phyloP scores from a whole-genome alignment of 2,888 invertebrate genomes.

The Nephrotoma flavescens region DNA sequence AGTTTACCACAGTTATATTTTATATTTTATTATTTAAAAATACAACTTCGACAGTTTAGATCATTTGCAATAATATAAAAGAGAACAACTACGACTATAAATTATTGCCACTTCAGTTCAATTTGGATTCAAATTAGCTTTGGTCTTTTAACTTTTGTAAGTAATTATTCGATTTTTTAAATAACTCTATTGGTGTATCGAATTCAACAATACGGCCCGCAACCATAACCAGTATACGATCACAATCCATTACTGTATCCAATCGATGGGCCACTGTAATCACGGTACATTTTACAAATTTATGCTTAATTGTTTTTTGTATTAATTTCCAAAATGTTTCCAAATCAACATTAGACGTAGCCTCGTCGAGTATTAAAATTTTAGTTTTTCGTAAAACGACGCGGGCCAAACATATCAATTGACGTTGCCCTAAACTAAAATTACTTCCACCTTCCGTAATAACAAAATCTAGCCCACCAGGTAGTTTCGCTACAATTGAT shows the following conservation, averaged over 20 bases:
- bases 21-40: no score
- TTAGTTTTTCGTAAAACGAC: conserved; percentile 49
- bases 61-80: no score
- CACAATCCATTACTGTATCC: conserved; percentile 83
- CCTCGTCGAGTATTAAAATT: conserved; percentile 50
- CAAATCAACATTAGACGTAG: conserved; percentile 72
- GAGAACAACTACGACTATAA: no score
- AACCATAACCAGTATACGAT: conserved; percentile 73
- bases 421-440: conserved; percentile 67
- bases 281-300: conserved; percentile 71
- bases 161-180: conserved; percentile 34
- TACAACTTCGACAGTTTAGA: no score
- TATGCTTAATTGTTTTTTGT: conserved; percentile 64
- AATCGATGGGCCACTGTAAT: conserved; percentile 82
- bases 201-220: conserved; percentile 55
- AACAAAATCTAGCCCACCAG: conserved; percentile 33
- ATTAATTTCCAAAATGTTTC: conserved; percentile 72
- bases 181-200: conserved; percentile 55
- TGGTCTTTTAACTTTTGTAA: no score
- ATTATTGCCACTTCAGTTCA: no score
- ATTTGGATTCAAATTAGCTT: no score
- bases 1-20: no score
- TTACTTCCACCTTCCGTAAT: conserved; percentile 58
- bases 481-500: conserved; percentile 30
- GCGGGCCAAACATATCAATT: conserved; percentile 64